Evolutionary conservation across 2,797 vertebrate genomes (phyloP).

Genomic region (Benthosema pterotum): DNA sequence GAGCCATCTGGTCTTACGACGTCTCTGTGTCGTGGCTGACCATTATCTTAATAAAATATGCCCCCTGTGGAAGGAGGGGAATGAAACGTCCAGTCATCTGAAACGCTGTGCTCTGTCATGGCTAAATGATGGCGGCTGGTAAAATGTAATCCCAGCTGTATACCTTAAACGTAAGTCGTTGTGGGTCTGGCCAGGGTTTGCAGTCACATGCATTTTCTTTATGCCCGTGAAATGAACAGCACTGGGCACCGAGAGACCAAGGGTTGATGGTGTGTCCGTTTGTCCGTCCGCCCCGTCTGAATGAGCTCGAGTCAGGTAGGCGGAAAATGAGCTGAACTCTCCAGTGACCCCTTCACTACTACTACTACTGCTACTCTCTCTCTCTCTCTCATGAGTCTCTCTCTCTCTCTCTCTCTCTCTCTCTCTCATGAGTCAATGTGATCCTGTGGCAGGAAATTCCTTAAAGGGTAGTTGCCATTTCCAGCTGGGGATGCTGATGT

Average conservation of each 20-base stretch:
- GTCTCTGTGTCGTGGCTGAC: conserved; percentile 21
- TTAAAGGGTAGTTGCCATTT: conserved; percentile 24
- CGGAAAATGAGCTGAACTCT: conserved; percentile 59
- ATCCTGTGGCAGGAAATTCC: conserved; percentile 52
- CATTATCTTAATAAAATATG: conserved; percentile 21
- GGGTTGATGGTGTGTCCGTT: conserved; percentile 22
- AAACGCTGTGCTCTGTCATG: conserved; percentile 6
- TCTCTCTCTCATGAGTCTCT: conserved; percentile 19
- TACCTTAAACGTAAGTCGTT: no score
- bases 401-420: neutral
- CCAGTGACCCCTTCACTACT: conserved; percentile 28
- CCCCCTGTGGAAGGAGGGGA: neutral
- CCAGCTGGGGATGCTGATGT: conserved; percentile 14
- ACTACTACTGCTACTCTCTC: no score
- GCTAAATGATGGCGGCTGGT: neutral
- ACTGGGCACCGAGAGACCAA: conserved; percentile 1
- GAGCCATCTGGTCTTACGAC: conserved; percentile 7
- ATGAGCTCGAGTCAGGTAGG: conserved; percentile 42
- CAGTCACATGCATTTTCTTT: neutral
- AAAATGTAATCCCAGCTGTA: no score
- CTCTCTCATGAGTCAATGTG: conserved; percentile 39
- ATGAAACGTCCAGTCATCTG: conserved; percentile 12
- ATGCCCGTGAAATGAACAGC: conserved; percentile 15
- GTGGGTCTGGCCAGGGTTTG: neutral
- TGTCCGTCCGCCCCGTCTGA: conserved; percentile 38